These are phyloP conservation scores for Drosophila mimica DNA, from an alignment of 2,888 invertebrate species.

Conservation along the genomic window DNA sequence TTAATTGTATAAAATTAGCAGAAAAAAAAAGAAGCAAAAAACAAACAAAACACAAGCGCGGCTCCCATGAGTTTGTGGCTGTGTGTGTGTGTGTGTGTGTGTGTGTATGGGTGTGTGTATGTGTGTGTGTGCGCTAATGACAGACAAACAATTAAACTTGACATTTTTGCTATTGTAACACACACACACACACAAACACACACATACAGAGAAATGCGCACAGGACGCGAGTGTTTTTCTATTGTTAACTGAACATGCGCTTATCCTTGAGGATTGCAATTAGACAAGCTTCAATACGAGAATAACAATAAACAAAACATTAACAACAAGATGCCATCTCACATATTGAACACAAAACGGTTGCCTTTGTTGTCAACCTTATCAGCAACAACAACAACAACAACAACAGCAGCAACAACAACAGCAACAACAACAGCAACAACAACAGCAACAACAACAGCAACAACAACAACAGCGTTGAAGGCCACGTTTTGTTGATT, in stretches of 20 bases:
- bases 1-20: conserved; percentile 74
- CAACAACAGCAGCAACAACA: conserved; percentile 6
- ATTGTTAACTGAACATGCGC: conserved; percentile 38
- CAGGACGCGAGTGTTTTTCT: conserved; percentile 14
- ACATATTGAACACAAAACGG: conserved; percentile 54
- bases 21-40: conserved; percentile 20
- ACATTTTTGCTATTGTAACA: conserved; percentile 69
- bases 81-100: conserved; percentile 6
- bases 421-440: background rate
- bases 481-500: conserved; percentile 27
- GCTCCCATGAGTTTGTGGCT: conserved; percentile 30
- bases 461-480: conserved; percentile 10
- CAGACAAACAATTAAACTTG: conserved; percentile 77
- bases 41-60: conserved; percentile 20
- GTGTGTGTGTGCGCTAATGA: conserved; percentile 61
- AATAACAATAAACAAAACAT: conserved; percentile 37
- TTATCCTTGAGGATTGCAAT: conserved; percentile 72
- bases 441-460: too few relatives aligned
- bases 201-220: background rate
- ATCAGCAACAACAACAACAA: background rate
- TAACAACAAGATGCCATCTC: conserved; percentile 42
- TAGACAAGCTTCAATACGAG: conserved; percentile 56
- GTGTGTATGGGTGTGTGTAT: conserved; percentile 1
- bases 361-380: conserved; percentile 20
- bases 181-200: conserved; percentile 22